Evolutionary conservation across 2,113 vertebrate species (phyloP), one percentile per base, ranked within the genome.

Genomic region (Pygoscelis adeliae): DNA sequence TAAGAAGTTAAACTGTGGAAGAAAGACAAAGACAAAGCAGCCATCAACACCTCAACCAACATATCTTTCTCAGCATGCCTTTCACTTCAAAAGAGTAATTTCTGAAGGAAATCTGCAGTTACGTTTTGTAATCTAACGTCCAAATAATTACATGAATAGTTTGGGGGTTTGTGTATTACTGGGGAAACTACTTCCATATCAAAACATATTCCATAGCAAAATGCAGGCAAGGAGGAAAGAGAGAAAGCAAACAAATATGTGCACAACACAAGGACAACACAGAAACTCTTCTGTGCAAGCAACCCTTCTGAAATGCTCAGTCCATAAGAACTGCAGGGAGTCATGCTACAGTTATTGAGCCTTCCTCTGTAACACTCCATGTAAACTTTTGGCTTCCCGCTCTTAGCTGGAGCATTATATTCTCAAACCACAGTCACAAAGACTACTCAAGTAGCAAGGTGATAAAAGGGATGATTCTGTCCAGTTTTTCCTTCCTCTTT

Each of bases 1-100:
- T 63, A 86, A 83, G 46, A 73, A 91, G 36, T 76, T 80, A 50
- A 94, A 87, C 22, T 2, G 0, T 49, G 38, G 36, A 44, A 11
- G 4, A 94, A 82, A 93, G 67, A 80, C 52, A 82, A 63, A 90
- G 62, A 74, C 58, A 95, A 93, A 94, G 49, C 49, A 95, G 42
- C 22, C 71, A 71, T 3, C 21, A 23, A 66, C 53, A 66, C 23
- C 36, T 88, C 74, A 87, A 65, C 22, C 23, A 80, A 52, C 3
- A 6, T 22, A 76, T 40, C 26, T 42, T 79, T 82, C 69, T 69
- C 44, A 76, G 34, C 23, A 36, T 73, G 56, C 27, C 70, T 79
- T 93, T 76, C 44, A 85, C 29, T 72, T 83, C n/a, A 67, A 55
- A 91, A 67, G 25, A 94, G 18, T 36, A 30, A 79, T 72, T 90